Percentiles rank a stretch among this genome's conserved stretches.
Conservation (phyloP, 2,113 vertebrate species). For the Hippocampus abdominalis region DNA sequence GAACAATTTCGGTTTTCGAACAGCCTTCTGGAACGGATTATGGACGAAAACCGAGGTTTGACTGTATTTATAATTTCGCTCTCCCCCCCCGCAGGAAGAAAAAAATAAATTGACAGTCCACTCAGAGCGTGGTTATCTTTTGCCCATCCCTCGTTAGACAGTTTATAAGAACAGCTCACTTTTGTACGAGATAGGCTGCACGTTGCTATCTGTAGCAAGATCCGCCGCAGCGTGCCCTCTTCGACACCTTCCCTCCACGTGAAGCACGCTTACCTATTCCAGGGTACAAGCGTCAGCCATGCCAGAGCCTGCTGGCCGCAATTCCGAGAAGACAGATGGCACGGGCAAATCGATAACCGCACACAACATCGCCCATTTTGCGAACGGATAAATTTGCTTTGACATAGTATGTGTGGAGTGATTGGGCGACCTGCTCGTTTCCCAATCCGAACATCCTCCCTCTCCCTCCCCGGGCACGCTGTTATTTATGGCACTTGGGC, state of each 20-base stretch:
- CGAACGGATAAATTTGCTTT: conserved; percentile 74
- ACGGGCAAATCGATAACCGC: conserved; percentile 68
- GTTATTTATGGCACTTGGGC: conserved; percentile 72
- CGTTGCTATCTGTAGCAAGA: conserved; percentile 14
- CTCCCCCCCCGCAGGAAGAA: too few species aligned
- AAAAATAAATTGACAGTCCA: too few species aligned
- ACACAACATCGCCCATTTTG: conserved; percentile 71
- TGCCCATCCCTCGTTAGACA: too few species aligned
- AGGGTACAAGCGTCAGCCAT: conserved; percentile 15
- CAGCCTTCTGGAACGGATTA: too few species aligned
- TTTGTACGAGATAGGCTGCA: not conserved
- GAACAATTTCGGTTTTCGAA: too few species aligned
- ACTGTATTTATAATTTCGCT: too few species aligned
- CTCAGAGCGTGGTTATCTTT: too few species aligned
- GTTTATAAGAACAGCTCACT: not conserved
- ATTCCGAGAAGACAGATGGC: conserved; percentile 66
- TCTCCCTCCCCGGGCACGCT: conserved; percentile 54
- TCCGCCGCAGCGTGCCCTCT: conserved; percentile 21
- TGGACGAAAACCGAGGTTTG: too few species aligned
- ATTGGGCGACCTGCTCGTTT: conserved; percentile 69
- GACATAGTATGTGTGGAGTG: conserved; percentile 63
- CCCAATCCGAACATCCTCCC: conserved; percentile 68
- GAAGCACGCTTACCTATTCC: conserved; percentile 35
- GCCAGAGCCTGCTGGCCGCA: conserved; percentile 61
- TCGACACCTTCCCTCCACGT: conserved; percentile 39